Base-by-base conservation (phyloP, 2,113 vertebrate genomes). In the Typhlomys cinereus region DNA sequence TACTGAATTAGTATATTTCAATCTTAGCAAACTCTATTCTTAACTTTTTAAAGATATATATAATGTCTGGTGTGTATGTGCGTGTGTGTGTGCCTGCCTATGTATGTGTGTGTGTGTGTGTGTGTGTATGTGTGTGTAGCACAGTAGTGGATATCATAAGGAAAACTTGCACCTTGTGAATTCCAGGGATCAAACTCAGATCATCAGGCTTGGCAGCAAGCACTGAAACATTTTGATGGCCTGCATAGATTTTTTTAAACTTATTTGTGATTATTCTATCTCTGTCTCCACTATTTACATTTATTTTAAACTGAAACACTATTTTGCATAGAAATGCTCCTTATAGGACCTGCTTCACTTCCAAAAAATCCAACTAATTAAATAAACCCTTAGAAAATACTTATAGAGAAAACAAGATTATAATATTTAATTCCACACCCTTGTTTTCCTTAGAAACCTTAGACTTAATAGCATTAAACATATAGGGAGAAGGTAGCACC, bases 381-480 rank as follows among this genome's bases (percentile, higher is more conserved):
- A n/a, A n/a, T n/a, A n/a, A 18, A 57, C 44, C 54, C 13, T 52
- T 7, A 67, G 20, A 62, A 27, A 83, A 64, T 75, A 92, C 64
- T 52, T 86, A 18, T 48, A 89, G 31, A 92, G 75, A 79, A 82
- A 95, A 79, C 69, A 9, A 90, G 80, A n/a, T 52, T 90, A 69
- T 4, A 91, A 64, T 79, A 80, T 41, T 87, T 70, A 92, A 64
- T 86, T 13, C 15, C 39, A 83, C 9, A 62, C 13, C 20, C 44
- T 64, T 85, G 29, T 31, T 78, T 93, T 85, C 85, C 31, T 82
- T 76, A 73, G 41, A 86, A 84, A 54, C 80, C 11, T 66, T 76
- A 85, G 18, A 74, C 7, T 52, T 62, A 83, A 25, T 90, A 84
- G n/a, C 62, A 44, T 79, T 70, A 71, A 84, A 12, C 85, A 29